phyloP scores from a whole-genome alignment of 2,797 vertebrate genomes.

The Tragelaphus eurycerus region DNA sequence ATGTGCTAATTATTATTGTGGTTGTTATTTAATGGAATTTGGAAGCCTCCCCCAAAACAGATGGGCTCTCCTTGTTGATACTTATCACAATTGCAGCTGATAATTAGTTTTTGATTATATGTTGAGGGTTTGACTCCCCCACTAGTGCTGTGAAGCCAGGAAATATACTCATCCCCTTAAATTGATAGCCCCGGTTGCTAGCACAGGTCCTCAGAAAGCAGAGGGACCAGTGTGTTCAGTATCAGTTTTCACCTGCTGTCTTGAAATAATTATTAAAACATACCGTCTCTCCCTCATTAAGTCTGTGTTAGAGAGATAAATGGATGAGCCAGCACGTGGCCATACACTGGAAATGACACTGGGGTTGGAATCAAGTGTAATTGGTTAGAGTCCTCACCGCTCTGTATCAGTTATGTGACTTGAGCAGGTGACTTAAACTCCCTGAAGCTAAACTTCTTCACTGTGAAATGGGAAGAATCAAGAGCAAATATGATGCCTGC shows the following conservation, averaged over 20 bases:
- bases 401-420: not conserved
- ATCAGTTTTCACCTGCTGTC: not conserved
- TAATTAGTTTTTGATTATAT: conserved; percentile 40
- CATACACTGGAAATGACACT: not conserved
- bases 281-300: not conserved
- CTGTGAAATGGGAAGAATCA: not conserved
- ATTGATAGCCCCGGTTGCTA: not conserved
- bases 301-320: not conserved
- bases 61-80: conserved; percentile 47
- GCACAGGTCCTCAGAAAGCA: not conserved
- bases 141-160: not conserved
- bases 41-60: conserved; percentile 34
- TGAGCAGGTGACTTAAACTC: not conserved
- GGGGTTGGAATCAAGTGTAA: not conserved
- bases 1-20: conserved; percentile 33
- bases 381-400: not conserved
- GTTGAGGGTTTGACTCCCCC: not conserved
- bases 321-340: not conserved
- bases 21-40: conserved; percentile 33
- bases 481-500: not conserved
- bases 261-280: not conserved
- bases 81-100: not conserved
- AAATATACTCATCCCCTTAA: not conserved
- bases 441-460: not conserved
- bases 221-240: not conserved